A percentile compares a stretch with the other conserved stretches of the same genome.
Evolutionary conservation across 2,797 vertebrate genomes (phyloP).

Genomic region (Distichodus sexfasciatus): DNA sequence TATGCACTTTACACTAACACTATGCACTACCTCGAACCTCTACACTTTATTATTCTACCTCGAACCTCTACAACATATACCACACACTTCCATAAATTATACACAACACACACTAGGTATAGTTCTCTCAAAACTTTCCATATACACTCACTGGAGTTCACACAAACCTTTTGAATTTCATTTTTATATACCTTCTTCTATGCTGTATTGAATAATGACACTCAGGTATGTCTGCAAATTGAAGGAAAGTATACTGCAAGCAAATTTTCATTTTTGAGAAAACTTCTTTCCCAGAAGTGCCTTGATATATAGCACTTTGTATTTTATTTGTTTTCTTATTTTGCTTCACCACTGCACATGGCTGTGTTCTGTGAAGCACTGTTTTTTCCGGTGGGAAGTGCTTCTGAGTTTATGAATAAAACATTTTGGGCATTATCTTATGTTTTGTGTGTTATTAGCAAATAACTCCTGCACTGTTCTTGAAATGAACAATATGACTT

Average conservation of each 20-base stretch:
- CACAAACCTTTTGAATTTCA: neutral
- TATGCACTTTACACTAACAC: slow-evolving; percentile 5
- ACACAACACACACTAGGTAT: neutral
- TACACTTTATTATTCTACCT: slow-evolving; percentile 1
- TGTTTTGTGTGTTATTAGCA: slow-evolving; percentile 18
- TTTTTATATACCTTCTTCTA: slow-evolving; percentile 4
- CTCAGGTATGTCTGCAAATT: neutral
- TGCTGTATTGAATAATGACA: slow-evolving; percentile 8
- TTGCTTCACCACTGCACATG: slow-evolving; percentile 2
- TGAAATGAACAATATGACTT: slow-evolving; percentile 2
- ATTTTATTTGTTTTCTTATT: neutral
- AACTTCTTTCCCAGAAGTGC: too few species aligned
- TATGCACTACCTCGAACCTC: slow-evolving; percentile 2
- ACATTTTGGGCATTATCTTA: neutral
- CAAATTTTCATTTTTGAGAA: slow-evolving; percentile 3
- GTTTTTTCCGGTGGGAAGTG: neutral
- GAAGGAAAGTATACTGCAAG: slow-evolving; percentile 1
- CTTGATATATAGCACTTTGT: neutral
- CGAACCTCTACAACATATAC: slow-evolving; percentile 1
- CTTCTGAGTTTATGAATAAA: neutral
- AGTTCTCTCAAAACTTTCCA: slow-evolving; percentile 1
- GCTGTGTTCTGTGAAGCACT: neutral
- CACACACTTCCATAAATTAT: slow-evolving; percentile 9
- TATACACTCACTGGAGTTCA: slow-evolving; percentile 3
- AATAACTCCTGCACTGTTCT: slow-evolving; percentile 1